A percentile compares a stretch with the other conserved stretches of the same genome.
phyloP scores from a whole-genome alignment of 2,113 vertebrate genomes.

The Phaethon lepturus region DNA sequence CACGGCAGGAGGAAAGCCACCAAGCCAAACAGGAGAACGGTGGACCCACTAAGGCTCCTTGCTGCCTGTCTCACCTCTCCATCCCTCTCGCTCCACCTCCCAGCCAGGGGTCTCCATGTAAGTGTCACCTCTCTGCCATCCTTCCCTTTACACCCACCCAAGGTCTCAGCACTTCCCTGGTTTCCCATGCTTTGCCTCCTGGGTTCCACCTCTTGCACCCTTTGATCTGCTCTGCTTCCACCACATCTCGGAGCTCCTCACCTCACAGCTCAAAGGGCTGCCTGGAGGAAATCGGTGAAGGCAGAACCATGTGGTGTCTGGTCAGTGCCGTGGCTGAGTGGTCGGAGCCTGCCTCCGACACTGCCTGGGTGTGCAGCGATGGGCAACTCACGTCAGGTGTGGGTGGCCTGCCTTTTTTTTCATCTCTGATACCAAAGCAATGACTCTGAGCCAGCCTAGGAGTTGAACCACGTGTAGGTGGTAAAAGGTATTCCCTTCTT shows the following conservation, averaged over 20 bases:
- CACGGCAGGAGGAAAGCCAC: neutral
- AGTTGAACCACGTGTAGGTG: neutral
- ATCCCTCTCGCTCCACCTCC: neutral
- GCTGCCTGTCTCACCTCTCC: neutral
- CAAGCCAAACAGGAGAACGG: neutral
- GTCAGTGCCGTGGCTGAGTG: rapidly evolving
- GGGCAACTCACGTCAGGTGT: neutral
- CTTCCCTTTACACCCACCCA: neutral
- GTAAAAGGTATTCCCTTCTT: neutral
- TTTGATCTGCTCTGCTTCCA: neutral
- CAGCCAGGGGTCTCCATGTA: neutral
- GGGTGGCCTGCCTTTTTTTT: neutral
- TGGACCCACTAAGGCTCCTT: neutral
- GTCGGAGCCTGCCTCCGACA: neutral
- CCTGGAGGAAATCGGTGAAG: neutral
- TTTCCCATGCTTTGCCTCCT: neutral
- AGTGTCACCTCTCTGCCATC: neutral
- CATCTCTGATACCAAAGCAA: neutral
- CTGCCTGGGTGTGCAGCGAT: neutral
- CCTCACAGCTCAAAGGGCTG: neutral
- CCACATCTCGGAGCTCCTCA: neutral
- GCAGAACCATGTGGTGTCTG: neutral
- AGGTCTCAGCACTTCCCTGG: neutral
- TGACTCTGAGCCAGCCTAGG: neutral
- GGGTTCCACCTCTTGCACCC: neutral